Conservation (phyloP, 2,888 invertebrate genomes). For the Argyresthia albistria region DNA sequence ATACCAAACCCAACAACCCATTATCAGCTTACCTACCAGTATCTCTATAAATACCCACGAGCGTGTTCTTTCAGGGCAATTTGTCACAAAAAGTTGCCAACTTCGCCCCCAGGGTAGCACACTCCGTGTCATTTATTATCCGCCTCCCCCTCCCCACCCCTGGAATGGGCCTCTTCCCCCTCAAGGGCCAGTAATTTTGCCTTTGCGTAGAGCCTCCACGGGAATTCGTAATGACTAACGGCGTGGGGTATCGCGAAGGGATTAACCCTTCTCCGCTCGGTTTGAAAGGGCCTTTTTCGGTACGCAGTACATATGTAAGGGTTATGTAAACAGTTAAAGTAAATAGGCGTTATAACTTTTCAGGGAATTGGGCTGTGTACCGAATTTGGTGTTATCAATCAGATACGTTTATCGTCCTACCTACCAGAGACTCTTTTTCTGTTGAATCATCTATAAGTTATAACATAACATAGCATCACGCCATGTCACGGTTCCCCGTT, state of each 20-base stretch:
- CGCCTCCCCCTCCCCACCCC: slow-evolving; percentile 18
- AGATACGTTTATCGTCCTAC: too few relatives aligned
- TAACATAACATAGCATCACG: too few relatives aligned
- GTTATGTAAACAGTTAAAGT: neutral
- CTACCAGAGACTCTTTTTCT: too few relatives aligned
- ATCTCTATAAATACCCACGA: too few relatives aligned
- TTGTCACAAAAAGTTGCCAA: slow-evolving; percentile 68
- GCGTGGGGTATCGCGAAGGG: slow-evolving; percentile 22
- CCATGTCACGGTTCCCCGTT: too few relatives aligned
- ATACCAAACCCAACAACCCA: too few relatives aligned
- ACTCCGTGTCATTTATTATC: slow-evolving; percentile 53
- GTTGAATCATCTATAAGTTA: too few relatives aligned
- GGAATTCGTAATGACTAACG: slow-evolving; percentile 64
- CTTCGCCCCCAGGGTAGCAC: slow-evolving; percentile 38
- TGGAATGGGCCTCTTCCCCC: slow-evolving; percentile 21
- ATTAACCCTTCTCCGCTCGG: neutral
- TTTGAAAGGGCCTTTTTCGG: neutral
- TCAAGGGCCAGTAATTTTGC: slow-evolving; percentile 62
- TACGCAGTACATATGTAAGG: neutral
- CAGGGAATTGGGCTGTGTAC: neutral
- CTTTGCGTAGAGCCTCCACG: slow-evolving; percentile 56
- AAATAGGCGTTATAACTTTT: neutral
- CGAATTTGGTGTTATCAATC: too few relatives aligned
- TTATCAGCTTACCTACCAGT: too few relatives aligned
- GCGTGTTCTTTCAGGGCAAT: slow-evolving; percentile 53